A percentile compares a stretch with the other conserved stretches of the same genome.
phyloP scores from a whole-genome alignment of 1,140 invertebrate genomes.

The Popillia japonica region DNA sequence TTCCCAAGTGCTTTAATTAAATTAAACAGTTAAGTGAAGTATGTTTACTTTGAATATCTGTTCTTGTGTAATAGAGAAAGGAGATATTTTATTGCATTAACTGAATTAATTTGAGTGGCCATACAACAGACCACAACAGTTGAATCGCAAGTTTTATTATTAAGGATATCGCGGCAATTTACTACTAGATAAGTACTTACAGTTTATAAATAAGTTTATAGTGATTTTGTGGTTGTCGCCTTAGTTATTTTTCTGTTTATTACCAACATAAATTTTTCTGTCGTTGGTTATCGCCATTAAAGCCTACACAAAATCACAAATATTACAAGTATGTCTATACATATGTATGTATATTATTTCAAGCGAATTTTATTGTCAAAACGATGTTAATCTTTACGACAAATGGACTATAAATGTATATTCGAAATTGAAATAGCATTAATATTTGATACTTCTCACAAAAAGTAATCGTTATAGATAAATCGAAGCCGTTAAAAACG shows the following conservation, averaged over 20 bases:
- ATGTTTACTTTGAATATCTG: not conserved
- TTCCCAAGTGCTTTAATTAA: conserved; percentile 15
- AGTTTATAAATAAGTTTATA: too few relatives aligned
- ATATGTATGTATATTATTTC: not conserved
- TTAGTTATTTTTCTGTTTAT: not conserved
- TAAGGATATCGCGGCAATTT: too few relatives aligned
- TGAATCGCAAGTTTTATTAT: not conserved
- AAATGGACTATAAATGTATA: not conserved
- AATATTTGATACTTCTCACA: not conserved
- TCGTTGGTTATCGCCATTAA: not conserved
- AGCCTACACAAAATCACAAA: not conserved
- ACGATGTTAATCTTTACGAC: not conserved
- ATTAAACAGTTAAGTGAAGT: conserved; percentile 19
- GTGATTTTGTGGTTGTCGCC: not conserved
- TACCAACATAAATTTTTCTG: not conserved
- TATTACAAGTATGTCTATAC: not conserved
- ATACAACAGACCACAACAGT: not conserved
- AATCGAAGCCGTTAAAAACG: not conserved
- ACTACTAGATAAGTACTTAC: too few relatives aligned
- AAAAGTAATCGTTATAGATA: not conserved
- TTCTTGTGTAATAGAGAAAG: not conserved
- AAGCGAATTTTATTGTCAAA: not conserved
- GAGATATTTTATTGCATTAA: not conserved
- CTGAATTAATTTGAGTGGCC: not conserved
- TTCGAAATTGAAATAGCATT: not conserved